A percentile compares a stretch with the other conserved stretches of the same genome.
These are phyloP conservation scores for Grapholita molesta DNA, from an alignment of 1,140 invertebrate genomes.

Conservation along the genomic window DNA sequence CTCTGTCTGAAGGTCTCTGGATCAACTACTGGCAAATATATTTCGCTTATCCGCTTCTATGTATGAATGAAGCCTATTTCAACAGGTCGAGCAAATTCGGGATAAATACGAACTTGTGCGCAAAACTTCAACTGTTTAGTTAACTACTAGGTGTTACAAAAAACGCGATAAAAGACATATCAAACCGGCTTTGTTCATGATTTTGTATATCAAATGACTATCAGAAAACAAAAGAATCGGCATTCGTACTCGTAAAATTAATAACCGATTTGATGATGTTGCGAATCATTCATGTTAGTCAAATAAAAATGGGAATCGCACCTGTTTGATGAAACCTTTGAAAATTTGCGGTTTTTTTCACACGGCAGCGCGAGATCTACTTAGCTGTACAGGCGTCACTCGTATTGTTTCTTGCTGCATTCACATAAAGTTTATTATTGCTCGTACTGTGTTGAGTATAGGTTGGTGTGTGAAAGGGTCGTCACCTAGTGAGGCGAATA, in stretches of 20 bases:
- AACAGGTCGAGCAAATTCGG: too few species aligned
- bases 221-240: neutral
- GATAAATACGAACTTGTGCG: too few species aligned
- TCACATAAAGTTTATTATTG: neutral
- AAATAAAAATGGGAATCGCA: neutral
- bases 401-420: neutral
- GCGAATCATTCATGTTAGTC: neutral
- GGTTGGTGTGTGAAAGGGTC: constrained; percentile 38
- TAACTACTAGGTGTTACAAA: neutral
- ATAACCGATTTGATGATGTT: neutral
- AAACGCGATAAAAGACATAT: neutral
- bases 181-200: neutral
- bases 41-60: too few species aligned
- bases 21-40: too few species aligned
- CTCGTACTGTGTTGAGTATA: neutral
- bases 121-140: too few species aligned
- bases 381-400: neutral
- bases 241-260: neutral
- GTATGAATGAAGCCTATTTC: too few species aligned
- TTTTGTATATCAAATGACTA: neutral
- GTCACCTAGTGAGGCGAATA: constrained; percentile 59
- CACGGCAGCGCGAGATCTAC: neutral
- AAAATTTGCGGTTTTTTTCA: neutral
- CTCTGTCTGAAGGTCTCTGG: too few species aligned
- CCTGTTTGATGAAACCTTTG: neutral